A percentile compares a stretch with the other conserved stretches of the same genome.
phyloP scores from a whole-genome alignment of 2,888 invertebrate species.

The Drosophila neotestacea region DNA sequence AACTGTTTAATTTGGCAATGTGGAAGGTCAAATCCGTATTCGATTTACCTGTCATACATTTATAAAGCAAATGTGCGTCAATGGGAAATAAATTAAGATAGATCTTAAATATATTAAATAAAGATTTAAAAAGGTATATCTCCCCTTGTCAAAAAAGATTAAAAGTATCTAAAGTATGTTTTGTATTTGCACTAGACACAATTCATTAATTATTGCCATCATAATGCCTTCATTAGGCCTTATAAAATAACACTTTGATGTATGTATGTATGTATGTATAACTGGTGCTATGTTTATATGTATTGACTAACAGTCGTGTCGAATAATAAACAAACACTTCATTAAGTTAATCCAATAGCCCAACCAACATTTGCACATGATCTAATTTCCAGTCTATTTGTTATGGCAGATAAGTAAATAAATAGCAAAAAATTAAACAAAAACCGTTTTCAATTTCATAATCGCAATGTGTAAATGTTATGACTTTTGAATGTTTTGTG shows the following conservation, averaged over 20 bases:
- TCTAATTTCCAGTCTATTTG: constrained; percentile 35
- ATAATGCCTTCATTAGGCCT: constrained; percentile 15
- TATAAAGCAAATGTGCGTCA: background rate
- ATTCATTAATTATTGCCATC: constrained; percentile 3
- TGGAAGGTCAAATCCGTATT: constrained; percentile 50
- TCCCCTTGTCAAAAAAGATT: background rate
- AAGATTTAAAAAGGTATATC: no score
- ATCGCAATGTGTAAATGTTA: constrained; percentile 43
- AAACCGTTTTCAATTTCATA: constrained; percentile 64
- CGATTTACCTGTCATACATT: background rate
- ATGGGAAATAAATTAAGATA: background rate
- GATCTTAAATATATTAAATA: background rate
- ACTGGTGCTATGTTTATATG: background rate
- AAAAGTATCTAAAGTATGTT: background rate
- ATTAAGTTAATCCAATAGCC: constrained; percentile 25
- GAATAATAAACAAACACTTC: constrained; percentile 18
- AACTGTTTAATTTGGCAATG: constrained; percentile 31
- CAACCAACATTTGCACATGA: constrained; percentile 42
- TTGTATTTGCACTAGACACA: background rate
- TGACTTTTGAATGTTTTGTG: constrained; percentile 34
- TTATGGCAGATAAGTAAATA: constrained; percentile 53
- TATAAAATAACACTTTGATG: constrained; percentile 21
- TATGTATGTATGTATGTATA: background rate
- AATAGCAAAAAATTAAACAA: constrained; percentile 54
- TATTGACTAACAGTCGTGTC: constrained; percentile 15